Evolutionary conservation across 2,888 invertebrate species (phyloP), one percentile per base, ranked within the genome.

Genomic region (Eupithecia pulchellata): DNA sequence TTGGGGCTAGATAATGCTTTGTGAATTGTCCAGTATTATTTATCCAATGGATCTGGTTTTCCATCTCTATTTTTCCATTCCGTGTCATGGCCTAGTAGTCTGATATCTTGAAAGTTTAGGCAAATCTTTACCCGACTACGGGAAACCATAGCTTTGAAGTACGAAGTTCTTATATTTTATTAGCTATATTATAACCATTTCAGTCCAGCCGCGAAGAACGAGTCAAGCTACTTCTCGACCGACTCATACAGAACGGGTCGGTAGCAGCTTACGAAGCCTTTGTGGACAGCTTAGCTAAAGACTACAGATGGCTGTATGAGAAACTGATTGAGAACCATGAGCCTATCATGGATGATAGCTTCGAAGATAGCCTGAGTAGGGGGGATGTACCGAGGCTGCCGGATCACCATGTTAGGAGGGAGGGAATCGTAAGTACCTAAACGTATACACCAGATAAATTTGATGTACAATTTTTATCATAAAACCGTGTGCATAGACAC

Each of bases 361-460:
- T 93, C 32, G 93, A 94, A 63, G 95, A 95, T 76, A 91, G 92
- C 76, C 90, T 95, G 57, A 94, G 95, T 68, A 86, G 91, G 68
- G 96, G 95, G 55, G 95, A 95, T 77, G 95, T 96, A 72, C 96
- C 96, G 2, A 84, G 95, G 74, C 82, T 95, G 64, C 95, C 96
- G 0, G 90, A 92, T 5, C 93, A 95, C 79, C 95, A 95, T 82
- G 94, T 95, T 13, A 86, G 87, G 39, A 89, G 96, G 75, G 77
- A 77, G n/a, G 82, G 83, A 71, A 86, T 95, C 88, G 96, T 96
- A 87, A 90, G 89, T 76, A 36, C 20, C 20, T 9, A n/a, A n/a
- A 32, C 32, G 8, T 32, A 32, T 9, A 32, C 9, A 32, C 8
- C 32, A 32, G 32, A 9, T 9, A 6, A 9, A 32, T 32, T 32